Evolutionary conservation across 2,888 invertebrate genomes (phyloP), one percentile per base, ranked within the genome.

Genomic region (Metalampra italica): DNA sequence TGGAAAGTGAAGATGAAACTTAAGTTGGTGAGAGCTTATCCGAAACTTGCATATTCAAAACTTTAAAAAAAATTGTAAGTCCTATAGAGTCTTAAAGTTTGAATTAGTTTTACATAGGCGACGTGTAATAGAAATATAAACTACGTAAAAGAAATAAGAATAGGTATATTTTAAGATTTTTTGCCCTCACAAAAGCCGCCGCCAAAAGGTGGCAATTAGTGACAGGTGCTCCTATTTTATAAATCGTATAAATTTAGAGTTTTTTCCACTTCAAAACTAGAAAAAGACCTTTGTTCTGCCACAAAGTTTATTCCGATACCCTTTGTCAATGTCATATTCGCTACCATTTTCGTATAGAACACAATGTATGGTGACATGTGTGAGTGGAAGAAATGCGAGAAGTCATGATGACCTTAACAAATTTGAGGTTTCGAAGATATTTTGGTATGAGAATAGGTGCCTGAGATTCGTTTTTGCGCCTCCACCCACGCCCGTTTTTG

Each of bases 201-300:
- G 87, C 82, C 86, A 79, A 85, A 86, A 85, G 85, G 81, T 86
- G 86, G 87, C 82, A 87, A 88, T 88, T 88, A 88, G 83, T 67
- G 78, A 87, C 88, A 88, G 88, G 88, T 89, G 86, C 78, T 78
- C 70, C 71, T 66, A 77, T 80, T 79, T 71, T 64, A 65, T 63
- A 68, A 75, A 72, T 72, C 71, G 59, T 67, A 86, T 82, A 82
- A 82, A 82, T 85, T 78, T 68, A 57, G 22, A 71, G 62, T 82
- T 81, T 79, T 76, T 70, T 61, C 59, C 57, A 53, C 56, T 63
- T 68, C 62, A 62, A 60, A 45, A 44, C 42, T 48, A 48, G 32
- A 44, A 59, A 57, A 66, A 59, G 55, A 39, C 65, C 64, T 65
- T 78, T 83, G 82, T 84, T 78, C 77, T 61, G 52, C 59, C 54